Percentiles rank a stretch among this genome's conserved stretches.
Conservation (phyloP, 2,113 vertebrate genomes). For the Cavia aperea region DNA sequence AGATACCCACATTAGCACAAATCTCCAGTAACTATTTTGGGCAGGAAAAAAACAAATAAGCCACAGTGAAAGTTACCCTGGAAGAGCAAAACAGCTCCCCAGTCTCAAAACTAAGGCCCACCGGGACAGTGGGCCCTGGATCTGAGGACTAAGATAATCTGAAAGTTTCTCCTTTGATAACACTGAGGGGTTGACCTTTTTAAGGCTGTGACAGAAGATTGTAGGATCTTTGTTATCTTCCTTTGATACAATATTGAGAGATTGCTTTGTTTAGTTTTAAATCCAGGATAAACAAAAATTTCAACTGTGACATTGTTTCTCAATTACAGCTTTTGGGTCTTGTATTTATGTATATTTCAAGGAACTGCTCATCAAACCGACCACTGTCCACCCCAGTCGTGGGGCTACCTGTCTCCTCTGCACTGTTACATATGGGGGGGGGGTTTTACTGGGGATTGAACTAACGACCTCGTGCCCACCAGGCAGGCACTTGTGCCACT, state of each 20-base stretch:
- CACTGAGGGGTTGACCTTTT: neutral
- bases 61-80: neutral
- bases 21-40: neutral
- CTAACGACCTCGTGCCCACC: no score
- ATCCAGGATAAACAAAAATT: neutral
- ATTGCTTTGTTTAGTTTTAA: neutral
- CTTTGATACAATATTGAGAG: neutral
- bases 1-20: fast-evolving
- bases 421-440: no score
- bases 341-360: neutral
- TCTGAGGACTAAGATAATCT: neutral
- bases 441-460: no score
- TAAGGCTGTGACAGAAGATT: neutral
- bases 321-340: neutral
- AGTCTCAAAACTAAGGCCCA: neutral
- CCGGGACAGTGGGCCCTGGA: neutral
- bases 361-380: neutral
- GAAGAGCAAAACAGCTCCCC: neutral
- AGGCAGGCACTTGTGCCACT: no score
- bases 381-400: fast-evolving
- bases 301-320: neutral
- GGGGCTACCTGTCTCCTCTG: neutral
- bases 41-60: neutral
- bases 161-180: neutral
- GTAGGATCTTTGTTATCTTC: neutral